phyloP scores from a whole-genome alignment of 2,888 invertebrate species.

The Rhyacophila evoluta region DNA sequence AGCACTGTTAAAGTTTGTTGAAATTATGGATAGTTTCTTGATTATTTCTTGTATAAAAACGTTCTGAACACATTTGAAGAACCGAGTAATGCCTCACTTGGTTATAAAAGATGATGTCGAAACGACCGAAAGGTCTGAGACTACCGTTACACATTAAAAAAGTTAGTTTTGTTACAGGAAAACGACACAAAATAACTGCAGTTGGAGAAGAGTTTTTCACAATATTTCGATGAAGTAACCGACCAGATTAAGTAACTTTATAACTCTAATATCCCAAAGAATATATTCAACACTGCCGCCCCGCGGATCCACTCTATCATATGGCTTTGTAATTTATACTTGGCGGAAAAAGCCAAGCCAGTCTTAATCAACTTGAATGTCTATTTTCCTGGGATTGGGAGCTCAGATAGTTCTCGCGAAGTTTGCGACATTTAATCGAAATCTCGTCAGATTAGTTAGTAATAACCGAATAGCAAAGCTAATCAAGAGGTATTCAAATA shows the following conservation, averaged over 20 bases:
- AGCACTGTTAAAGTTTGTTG: constrained; percentile 69
- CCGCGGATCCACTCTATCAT: constrained; percentile 32
- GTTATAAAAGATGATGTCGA: constrained; percentile 37
- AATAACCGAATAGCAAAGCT: neutral
- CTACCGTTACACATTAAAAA: constrained; percentile 53
- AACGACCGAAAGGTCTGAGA: constrained; percentile 38
- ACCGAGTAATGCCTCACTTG: constrained; percentile 64
- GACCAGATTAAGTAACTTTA: neutral
- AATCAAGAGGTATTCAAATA: neutral
- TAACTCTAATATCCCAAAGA: constrained; percentile 30
- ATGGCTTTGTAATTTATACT: constrained; percentile 32
- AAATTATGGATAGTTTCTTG: constrained; percentile 72
- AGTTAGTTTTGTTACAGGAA: constrained; percentile 23
- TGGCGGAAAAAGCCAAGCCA: constrained; percentile 13
- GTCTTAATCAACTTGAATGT: neutral
- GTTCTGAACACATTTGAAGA: constrained; percentile 73
- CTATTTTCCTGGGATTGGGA: constrained; percentile 27
- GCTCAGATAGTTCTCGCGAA: constrained; percentile 46
- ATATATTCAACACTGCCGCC: neutral
- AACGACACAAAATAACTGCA: constrained; percentile 31
- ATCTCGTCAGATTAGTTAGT: constrained; percentile 33
- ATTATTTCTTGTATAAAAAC: constrained; percentile 71
- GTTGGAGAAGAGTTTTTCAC: constrained; percentile 29
- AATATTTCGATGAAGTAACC: constrained; percentile 26
- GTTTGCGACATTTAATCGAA: constrained; percentile 48